Base-by-base conservation (phyloP, 92 coral and sea anemone species). In the Epizoanthus fatuus region DNA sequence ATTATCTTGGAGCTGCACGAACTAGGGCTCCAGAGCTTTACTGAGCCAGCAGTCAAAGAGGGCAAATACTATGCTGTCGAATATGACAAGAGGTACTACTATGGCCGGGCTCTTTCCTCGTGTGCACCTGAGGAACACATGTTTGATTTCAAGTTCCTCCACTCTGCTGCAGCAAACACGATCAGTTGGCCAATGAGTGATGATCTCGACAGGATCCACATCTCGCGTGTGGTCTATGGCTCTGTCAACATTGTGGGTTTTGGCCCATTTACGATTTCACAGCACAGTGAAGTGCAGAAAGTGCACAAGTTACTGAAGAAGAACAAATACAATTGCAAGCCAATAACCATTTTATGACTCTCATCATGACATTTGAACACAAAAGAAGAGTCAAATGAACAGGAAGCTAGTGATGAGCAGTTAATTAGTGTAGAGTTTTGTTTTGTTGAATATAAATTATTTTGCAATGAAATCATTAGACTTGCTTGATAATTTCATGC, bases 191-290 rank as follows among this genome's bases (percentile, higher is more conserved):
- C 93, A 45, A 67, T 49, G 75, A 66, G 74, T 0, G 72, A 81
- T 69, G 93, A 86, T 19, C 22, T 40, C 38, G 90, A 90, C 14
- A 75, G 22, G 7, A 62, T 57, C 22, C 85, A 90, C 63, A 57
- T 15, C 1, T 84, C 88, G 20, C 29, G 83, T 38, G 77, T 89
- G 45, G 83, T 92, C 69, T 89, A 92, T 81, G 95, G 92, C 32
- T 88, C 93, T 54, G 86, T 86, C 56, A 63, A 57, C 73, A 74
- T 81, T 84, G 86, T 74, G 44, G 86, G 90, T 51, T 64, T 66
- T 57, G 78, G 93, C 75, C 89, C 95, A 49, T 89, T 92, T 74
- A 86, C 81, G 19, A 52, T 86, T 32, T 85, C 90, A 19, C 85
- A 92, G 67, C 71, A 63, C 63, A 80, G 62, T 6, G 84, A 88